Percentiles rank a stretch among this genome's conserved stretches.
These are phyloP conservation scores for Ephialtes manifestator DNA, from an alignment of 2,888 invertebrate species.

Conservation along the genomic window DNA sequence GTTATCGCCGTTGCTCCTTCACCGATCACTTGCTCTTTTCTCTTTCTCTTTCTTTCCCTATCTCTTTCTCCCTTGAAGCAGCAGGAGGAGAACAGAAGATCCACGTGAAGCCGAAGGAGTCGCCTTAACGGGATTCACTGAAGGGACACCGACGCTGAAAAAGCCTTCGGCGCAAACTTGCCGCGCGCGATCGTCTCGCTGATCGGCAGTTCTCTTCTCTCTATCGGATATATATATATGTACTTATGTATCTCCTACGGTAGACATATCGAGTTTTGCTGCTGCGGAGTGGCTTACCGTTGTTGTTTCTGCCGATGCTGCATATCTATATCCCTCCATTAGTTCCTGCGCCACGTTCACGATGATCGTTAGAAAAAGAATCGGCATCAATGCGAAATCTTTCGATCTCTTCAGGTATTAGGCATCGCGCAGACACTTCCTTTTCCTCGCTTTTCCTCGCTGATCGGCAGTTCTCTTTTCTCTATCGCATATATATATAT, in stretches of 20 bases:
- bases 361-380: conserved; percentile 66
- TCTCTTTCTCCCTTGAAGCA: conserved; percentile 71
- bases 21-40: conserved; percentile 55
- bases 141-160: conserved; percentile 80
- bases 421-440: conserved; percentile 20
- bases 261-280: conserved; percentile 49
- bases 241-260: conserved; percentile 14
- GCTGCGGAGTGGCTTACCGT: conserved; percentile 54
- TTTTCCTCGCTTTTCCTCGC: conserved; percentile 14
- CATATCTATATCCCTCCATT: conserved; percentile 78
- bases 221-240: conserved; percentile 47
- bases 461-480: conserved; percentile 56
- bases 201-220: conserved; percentile 57
- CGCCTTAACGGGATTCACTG: conserved; percentile 68
- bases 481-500: conserved; percentile 48
- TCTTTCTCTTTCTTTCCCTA: conserved; percentile 61
- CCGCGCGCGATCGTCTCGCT: conserved; percentile 59
- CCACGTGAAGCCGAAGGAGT: conserved; percentile 68
- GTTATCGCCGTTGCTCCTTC: conserved; percentile 50
- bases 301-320: conserved; percentile 68
- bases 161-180: conserved; percentile 75
- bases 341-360: conserved; percentile 73
- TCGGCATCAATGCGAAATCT: conserved; percentile 54
- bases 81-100: conserved; percentile 69
- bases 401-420: conserved; percentile 17